Evolutionary conservation across 2,113 vertebrate species (phyloP).

Genomic region (Acinonyx jubatus): DNA sequence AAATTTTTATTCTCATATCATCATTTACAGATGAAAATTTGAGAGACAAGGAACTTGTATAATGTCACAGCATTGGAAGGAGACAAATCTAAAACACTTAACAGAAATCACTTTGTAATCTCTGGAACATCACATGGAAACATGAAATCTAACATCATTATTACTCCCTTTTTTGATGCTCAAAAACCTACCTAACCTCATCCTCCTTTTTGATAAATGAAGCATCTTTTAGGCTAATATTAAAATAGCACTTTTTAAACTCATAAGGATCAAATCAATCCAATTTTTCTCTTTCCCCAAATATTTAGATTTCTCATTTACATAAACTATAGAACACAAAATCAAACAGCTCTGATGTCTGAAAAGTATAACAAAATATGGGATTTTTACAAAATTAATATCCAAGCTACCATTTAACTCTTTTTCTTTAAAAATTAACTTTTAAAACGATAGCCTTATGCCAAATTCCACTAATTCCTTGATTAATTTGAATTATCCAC

Average conservation of each 20-base stretch:
- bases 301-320: background rate
- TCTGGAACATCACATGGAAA: background rate
- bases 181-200: background rate
- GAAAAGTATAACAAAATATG: background rate
- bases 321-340: background rate
- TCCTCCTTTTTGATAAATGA: background rate
- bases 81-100: background rate
- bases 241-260: background rate
- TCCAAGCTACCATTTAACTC: background rate
- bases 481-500: background rate
- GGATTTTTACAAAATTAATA: background rate
- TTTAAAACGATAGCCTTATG: background rate
- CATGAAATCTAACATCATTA: background rate
- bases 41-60: background rate
- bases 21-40: background rate
- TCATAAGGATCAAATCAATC: background rate
- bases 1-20: background rate
- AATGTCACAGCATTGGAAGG: background rate
- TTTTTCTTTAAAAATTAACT: background rate
- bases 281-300: background rate
- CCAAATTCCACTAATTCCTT: background rate
- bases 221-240: background rate
- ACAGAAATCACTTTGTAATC: background rate
- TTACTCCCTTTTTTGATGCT: background rate
- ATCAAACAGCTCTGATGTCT: background rate